phyloP scores from a whole-genome alignment of 2,113 vertebrate species.

The Sebastes schlegelii region DNA sequence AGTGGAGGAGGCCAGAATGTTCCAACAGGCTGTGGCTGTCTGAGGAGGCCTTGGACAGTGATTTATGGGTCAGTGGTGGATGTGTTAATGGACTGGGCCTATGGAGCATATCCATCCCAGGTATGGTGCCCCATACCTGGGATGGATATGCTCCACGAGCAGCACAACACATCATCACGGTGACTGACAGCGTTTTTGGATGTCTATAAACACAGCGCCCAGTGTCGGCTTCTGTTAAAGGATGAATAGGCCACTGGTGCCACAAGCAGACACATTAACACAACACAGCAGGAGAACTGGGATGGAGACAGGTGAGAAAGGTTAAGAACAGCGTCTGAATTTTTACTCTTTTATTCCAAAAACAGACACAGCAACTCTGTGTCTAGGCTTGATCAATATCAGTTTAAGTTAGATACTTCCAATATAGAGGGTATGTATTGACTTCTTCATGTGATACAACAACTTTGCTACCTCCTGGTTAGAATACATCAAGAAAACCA shows the following conservation, averaged over 20 bases:
- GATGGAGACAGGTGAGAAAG: slow-evolving; percentile 34
- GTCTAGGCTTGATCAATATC: slow-evolving; percentile 17
- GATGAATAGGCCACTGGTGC: slow-evolving; percentile 51
- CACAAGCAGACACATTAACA: slow-evolving; percentile 41
- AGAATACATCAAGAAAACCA: slow-evolving; percentile 3
- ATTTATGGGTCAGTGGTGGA: slow-evolving; percentile 72
- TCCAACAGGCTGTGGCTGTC: slow-evolving; percentile 59
- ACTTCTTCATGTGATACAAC: neutral
- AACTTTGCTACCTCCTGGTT: neutral
- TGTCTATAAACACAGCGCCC: slow-evolving; percentile 59
- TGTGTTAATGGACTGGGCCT: slow-evolving; percentile 77
- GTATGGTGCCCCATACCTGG: slow-evolving; percentile 48
- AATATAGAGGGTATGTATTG: neutral
- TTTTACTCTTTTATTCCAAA: slow-evolving; percentile 25
- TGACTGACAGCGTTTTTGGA: slow-evolving; percentile 51
- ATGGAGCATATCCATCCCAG: slow-evolving; percentile 70
- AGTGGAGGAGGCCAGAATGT: slow-evolving; percentile 40
- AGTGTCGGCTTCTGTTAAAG: slow-evolving; percentile 50
- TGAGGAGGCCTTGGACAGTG: slow-evolving; percentile 72
- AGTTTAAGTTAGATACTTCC: slow-evolving; percentile 14
- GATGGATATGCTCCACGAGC: slow-evolving; percentile 49
- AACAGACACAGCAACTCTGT: slow-evolving; percentile 20
- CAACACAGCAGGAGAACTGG: slow-evolving; percentile 17
- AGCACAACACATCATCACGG: slow-evolving; percentile 46
- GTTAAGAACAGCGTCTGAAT: slow-evolving; percentile 43